Conservation (phyloP, 2,888 invertebrate species). For the Stenchaetothrips biformis region DNA sequence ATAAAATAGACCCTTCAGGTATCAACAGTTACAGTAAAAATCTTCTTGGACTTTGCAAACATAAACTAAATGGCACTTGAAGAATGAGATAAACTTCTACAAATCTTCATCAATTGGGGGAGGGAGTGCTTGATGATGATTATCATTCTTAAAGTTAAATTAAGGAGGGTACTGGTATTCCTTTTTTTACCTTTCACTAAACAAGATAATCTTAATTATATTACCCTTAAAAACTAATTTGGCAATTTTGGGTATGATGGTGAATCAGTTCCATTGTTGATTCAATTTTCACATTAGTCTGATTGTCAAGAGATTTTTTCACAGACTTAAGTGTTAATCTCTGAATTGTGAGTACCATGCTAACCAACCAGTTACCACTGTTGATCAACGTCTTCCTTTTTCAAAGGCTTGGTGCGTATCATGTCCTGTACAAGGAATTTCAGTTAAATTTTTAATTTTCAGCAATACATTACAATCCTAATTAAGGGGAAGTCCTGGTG, state of each 20-base stretch:
- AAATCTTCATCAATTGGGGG: background rate
- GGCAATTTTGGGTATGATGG: too few relatives aligned
- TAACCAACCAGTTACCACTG: background rate
- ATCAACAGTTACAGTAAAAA: background rate
- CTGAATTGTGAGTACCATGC: too few relatives aligned
- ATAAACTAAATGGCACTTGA: background rate
- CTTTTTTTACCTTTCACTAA: too few relatives aligned
- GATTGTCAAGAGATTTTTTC: too few relatives aligned
- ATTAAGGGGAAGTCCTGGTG: too few relatives aligned
- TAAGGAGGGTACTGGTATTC: too few relatives aligned
- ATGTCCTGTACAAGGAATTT: background rate
- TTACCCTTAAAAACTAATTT: too few relatives aligned
- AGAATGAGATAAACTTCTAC: background rate
- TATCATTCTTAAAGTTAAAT: too few relatives aligned
- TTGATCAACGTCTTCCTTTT: background rate
- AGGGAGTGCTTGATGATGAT: background rate
- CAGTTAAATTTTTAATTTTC: background rate
- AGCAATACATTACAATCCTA: background rate
- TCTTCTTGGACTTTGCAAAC: background rate
- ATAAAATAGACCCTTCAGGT: background rate
- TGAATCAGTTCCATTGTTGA: too few relatives aligned
- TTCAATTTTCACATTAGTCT: too few relatives aligned
- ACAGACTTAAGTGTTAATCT: too few relatives aligned
- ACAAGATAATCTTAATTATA: too few relatives aligned
- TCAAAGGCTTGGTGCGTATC: constrained; percentile 2